Base-by-base conservation (phyloP, 2,888 invertebrate species). In the Tyria jacobaeae region DNA sequence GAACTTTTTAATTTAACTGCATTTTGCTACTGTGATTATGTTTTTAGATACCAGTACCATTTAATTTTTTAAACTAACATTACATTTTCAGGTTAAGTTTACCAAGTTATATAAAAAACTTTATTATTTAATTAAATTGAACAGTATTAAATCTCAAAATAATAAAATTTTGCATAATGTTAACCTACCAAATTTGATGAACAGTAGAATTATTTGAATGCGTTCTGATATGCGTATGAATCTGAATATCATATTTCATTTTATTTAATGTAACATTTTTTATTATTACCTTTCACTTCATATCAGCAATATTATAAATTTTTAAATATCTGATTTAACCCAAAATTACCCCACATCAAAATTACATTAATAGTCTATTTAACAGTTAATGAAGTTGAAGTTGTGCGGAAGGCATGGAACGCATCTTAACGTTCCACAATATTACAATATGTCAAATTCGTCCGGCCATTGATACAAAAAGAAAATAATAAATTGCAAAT, bases 381-480 rank as follows among this genome's bases (percentile, higher is more conserved):
- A 34, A 34, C n/a, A n/a, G n/a, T n/a, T n/a, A n/a, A n/a, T n/a
- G n/a, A n/a, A n/a, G 4, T 17, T n/a, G 4, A n/a, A 41, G 15
- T 47, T 41, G 14, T 21, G 10, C 21, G 10, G 5, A 12, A 21
- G n/a, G 44, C 12, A 21, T 3, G 21, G 66, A 73, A 75, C 75
- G 66, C 56, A 64, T 44, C 59, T 7, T 53, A 31, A 57, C 51
- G 60, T 51, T n/a, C 63, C 58, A 10, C 12, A 31, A 64, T 57
- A 64, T 68, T 55, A 21, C 53, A 57, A 58, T 61, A 58, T 68
- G 69, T 71, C 77, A 71, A 73, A 73, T 65, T 71, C 37, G 60
- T 70, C 78, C 75, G 77, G 76, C 75, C 75, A 75, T 72, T 76
- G n/a, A n/a, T n/a, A n/a, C n/a, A n/a, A n/a, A 63, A 1, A 15